Conservation (phyloP, 2,797 vertebrate genomes). For the Taeniopygia guttata region DNA sequence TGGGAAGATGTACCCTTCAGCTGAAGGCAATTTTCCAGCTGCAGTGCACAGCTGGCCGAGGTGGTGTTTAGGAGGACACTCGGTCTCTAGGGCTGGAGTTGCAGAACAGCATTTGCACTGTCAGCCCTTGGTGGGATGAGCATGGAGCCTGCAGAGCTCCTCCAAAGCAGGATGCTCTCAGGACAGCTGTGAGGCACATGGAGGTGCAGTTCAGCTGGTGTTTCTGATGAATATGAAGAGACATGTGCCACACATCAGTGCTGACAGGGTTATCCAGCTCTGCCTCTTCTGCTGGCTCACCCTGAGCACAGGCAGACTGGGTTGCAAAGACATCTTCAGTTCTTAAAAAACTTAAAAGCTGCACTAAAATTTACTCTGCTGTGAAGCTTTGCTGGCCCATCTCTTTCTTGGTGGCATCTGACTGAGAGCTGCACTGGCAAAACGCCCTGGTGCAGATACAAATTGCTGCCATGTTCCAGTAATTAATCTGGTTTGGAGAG, state of each 20-base stretch:
- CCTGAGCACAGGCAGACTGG: neutral
- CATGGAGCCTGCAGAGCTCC: neutral
- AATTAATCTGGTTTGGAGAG: neutral
- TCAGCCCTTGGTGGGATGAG: neutral
- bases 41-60: neutral
- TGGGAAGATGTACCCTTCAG: neutral
- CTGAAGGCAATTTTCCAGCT: neutral
- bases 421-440: neutral
- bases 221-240: neutral
- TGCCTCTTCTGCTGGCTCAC: neutral
- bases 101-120: rapidly evolving
- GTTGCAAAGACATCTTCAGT: neutral
- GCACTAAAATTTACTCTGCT: neutral
- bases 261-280: neutral
- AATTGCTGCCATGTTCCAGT: neutral
- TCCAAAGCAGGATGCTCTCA: neutral
- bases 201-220: neutral
- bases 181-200: neutral
- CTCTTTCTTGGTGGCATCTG: neutral
- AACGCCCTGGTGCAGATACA: neutral
- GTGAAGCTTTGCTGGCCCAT: neutral
- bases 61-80: neutral
- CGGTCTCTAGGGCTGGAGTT: neutral
- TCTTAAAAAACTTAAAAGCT: neutral
- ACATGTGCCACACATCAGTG: neutral